Conservation (phyloP, 2,888 invertebrate species). For the Beris morrisii region DNA sequence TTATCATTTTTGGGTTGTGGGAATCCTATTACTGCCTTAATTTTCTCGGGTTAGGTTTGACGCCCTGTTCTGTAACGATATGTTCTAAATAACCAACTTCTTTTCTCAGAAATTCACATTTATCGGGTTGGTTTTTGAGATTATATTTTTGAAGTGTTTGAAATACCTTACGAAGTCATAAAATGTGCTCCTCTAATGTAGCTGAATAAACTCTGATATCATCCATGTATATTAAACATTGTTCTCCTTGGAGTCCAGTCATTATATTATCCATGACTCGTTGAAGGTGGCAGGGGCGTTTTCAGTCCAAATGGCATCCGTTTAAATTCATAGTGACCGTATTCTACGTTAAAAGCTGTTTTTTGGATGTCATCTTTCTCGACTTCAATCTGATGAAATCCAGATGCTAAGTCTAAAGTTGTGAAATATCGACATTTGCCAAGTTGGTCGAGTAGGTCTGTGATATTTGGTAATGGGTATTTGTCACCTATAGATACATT, state of each 20-base stretch:
- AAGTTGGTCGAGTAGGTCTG: constrained; percentile 38
- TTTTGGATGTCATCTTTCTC: constrained; percentile 7
- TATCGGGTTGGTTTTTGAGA: constrained; percentile 40
- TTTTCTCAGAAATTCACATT: no score
- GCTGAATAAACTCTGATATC: constrained; percentile 41
- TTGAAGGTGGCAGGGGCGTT: constrained; percentile 6
- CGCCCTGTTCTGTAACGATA: no score
- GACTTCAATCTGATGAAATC: constrained; percentile 34
- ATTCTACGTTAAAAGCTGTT: constrained; percentile 35
- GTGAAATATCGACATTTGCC: constrained; percentile 27
- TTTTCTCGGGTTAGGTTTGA: no score
- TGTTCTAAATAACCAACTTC: no score
- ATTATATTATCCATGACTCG: constrained; percentile 41
- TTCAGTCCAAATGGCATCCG: background rate
- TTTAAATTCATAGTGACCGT: constrained; percentile 28
- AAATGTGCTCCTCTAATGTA: constrained; percentile 43
- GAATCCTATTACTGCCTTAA: no score
- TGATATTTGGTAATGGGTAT: constrained; percentile 25
- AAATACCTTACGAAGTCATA: constrained; percentile 40
- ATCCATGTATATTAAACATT: constrained; percentile 39
- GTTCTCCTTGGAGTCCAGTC: constrained; percentile 39
- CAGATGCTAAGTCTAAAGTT: constrained; percentile 16
- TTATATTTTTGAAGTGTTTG: constrained; percentile 39
- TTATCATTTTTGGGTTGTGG: no score
- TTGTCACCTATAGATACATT: no score